phyloP scores from a whole-genome alignment of 2,888 invertebrate species.

The Parelbella ahira region DNA sequence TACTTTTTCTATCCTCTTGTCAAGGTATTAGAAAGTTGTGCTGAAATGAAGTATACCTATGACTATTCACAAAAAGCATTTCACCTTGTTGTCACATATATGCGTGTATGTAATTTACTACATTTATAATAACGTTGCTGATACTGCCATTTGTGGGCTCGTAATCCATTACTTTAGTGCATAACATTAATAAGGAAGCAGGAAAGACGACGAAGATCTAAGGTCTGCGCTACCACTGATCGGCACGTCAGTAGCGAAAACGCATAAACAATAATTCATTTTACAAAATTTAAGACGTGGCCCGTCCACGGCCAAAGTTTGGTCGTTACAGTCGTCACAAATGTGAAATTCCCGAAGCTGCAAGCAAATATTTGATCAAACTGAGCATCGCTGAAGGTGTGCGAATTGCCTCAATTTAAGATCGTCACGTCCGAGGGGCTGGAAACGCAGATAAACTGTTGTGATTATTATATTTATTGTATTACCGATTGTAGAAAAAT shows the following conservation, averaged over 20 bases:
- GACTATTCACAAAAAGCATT: no score
- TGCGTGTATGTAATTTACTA: no score
- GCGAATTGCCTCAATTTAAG: slow-evolving; percentile 66
- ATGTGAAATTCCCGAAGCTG: slow-evolving; percentile 36
- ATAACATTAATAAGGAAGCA: no score
- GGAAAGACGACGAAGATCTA: no score
- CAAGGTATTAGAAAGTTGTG: no score
- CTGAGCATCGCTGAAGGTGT: slow-evolving; percentile 48
- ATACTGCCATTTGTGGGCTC: no score
- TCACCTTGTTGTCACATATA: no score
- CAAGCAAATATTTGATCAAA: slow-evolving; percentile 63
- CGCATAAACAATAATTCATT: slow-evolving; percentile 11
- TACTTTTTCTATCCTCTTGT: no score
- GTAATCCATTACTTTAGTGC: no score
- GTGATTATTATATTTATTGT: slow-evolving; percentile 34
- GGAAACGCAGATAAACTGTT: slow-evolving; percentile 36
- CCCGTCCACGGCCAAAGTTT: slow-evolving; percentile 33
- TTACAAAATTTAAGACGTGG: slow-evolving; percentile 20
- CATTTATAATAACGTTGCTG: no score
- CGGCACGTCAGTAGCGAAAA: neutral
- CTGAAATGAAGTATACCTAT: no score
- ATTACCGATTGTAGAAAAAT: slow-evolving; percentile 31
- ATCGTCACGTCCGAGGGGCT: slow-evolving; percentile 44
- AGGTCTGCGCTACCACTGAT: no score
- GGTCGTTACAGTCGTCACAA: slow-evolving; percentile 30